These are phyloP conservation scores for Nannoperca obscura DNA, from an alignment of 2,797 vertebrate genomes.

Conservation along the genomic window DNA sequence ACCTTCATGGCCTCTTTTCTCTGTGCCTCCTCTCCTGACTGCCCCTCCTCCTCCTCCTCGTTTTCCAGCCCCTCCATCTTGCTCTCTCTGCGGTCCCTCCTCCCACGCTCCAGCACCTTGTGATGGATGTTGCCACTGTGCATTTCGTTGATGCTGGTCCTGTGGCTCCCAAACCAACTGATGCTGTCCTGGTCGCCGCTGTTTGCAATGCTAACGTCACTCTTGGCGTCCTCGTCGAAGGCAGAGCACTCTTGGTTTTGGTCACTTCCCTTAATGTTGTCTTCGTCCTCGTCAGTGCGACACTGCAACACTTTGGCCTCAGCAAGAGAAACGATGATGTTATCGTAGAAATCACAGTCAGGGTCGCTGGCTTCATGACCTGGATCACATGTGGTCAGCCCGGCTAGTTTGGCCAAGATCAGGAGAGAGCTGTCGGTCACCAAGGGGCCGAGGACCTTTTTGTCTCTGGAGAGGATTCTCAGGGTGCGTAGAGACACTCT, in stretches of 20 bases:
- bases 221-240: constrained; percentile 54
- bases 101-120: constrained; percentile 70
- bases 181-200: constrained; percentile 61
- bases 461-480: constrained; percentile 86
- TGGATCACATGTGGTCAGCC: constrained; percentile 59
- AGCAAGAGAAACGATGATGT: constrained; percentile 67
- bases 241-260: constrained; percentile 20
- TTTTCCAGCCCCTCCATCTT: constrained; percentile 72
- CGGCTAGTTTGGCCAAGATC: constrained; percentile 77
- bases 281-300: constrained; percentile 32
- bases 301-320: constrained; percentile 62
- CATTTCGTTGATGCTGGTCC: constrained; percentile 65
- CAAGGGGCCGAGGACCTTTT: constrained; percentile 82
- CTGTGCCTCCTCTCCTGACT: constrained; percentile 75
- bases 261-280: constrained; percentile 1
- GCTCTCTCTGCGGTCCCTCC: constrained; percentile 78
- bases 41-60: constrained; percentile 56
- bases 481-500: constrained; percentile 79
- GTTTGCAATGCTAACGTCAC: constrained; percentile 46
- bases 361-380: constrained; percentile 51
- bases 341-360: constrained; percentile 74
- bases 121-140: constrained; percentile 57
- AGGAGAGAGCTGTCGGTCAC: constrained; percentile 80
- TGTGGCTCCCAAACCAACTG: constrained; percentile 58
- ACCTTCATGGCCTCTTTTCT: constrained; percentile 87